Base-by-base conservation (phyloP, 2,797 vertebrate genomes). In the Morus bassanus region DNA sequence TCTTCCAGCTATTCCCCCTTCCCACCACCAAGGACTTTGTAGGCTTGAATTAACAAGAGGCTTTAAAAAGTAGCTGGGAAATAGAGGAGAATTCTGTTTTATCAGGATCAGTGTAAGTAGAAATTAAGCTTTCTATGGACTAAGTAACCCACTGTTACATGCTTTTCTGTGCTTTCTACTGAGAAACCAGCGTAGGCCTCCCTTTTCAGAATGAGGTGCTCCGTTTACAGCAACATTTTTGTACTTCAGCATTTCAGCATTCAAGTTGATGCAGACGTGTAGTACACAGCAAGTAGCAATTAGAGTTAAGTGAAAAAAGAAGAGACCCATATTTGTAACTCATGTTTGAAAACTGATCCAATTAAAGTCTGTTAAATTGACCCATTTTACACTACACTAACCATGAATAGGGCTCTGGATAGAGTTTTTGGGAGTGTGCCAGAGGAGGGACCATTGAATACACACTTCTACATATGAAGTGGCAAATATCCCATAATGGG, bases 271-370 rank as follows among this genome's bases (percentile, higher is more conserved):
- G 92, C 67, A 91, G 84, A 41, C 84, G 48, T 83, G 64, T 35
- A 91, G 75, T 57, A 91, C 73, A 84, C 43, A 51, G 88, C 75
- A 88, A 96, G 88, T 11, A 85, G 84, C 92, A 92, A 95, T 94
- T 92, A 94, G 91, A 95, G 78, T 75, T 91, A 94, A 94, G 54
- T 72, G 78, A 94, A 81, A 95, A 89, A 95, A 94, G 92, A 89
- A 80, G 95, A 95, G 81, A 85, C 84, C 65, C 59, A 45, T 93
- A 95, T 95, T 95, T 96, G 80, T 94, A 95, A 87, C 81, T 95
- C 93, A 51, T 92, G 91, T 93, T 91, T 97, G 95, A 95, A 96
- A 97, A 96, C 93, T 94, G 91, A 95, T 96, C 93, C 95, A 95
- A 94, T 92, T 96, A 91, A 91, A 96, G 81, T 83, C 92, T 89